These are phyloP conservation scores for Cataglyphis livida DNA, from an alignment of 2,888 invertebrate species.

Conservation along the genomic window DNA sequence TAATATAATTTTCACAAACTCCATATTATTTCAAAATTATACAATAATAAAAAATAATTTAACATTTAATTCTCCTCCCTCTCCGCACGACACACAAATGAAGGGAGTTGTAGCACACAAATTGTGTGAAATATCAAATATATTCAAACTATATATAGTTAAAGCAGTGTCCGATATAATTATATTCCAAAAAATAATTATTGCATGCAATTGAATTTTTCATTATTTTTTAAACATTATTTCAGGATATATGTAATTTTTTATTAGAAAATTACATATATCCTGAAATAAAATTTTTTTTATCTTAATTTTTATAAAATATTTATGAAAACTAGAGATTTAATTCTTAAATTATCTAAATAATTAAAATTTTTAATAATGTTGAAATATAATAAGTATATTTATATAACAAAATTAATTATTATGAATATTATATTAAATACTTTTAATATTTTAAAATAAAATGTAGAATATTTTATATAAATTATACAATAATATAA, in stretches of 20 bases:
- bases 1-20: background rate
- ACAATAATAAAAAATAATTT: background rate
- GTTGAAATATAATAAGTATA: background rate
- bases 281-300: background rate
- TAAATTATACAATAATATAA: background rate
- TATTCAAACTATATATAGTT: background rate
- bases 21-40: background rate
- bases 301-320: background rate
- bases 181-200: background rate
- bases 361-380: background rate
- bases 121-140: background rate
- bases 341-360: background rate
- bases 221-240: background rate
- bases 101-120: background rate
- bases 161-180: background rate
- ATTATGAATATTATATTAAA: background rate
- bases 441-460: background rate
- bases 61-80: background rate
- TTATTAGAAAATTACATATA: background rate
- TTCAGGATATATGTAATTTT: no score
- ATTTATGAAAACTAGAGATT: background rate
- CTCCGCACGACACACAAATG: background rate
- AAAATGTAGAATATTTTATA: background rate
- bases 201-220: background rate
- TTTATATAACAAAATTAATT: background rate